Conservation (phyloP, 2,888 invertebrate species). For the Himalopsyche kuldschensis region DNA sequence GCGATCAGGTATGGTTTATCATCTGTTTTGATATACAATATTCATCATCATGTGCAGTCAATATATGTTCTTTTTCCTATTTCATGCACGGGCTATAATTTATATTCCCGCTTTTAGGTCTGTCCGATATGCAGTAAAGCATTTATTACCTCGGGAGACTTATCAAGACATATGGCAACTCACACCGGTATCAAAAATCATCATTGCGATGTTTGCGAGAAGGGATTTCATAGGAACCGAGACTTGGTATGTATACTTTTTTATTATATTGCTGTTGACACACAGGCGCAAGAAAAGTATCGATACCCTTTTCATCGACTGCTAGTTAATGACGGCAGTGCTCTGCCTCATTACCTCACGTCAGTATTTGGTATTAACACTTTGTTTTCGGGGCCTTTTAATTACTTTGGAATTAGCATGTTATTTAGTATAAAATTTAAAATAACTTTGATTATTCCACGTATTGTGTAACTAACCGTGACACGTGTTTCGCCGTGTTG, state of each 20-base stretch:
- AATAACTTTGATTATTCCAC: too few species aligned
- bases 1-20: constrained; percentile 56
- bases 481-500: too few species aligned
- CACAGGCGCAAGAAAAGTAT: too few species aligned
- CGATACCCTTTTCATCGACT: too few species aligned
- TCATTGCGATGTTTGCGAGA: constrained; percentile 62
- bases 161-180: constrained; percentile 62
- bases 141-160: constrained; percentile 63
- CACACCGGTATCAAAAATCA: constrained; percentile 62
- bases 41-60: not conserved
- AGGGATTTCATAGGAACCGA: constrained; percentile 59
- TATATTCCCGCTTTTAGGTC: constrained; percentile 44
- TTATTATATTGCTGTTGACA: too few species aligned
- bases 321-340: too few species aligned
- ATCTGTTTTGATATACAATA: not conserved
- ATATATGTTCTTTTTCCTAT: not conserved
- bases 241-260: constrained; percentile 54
- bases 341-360: too few species aligned
- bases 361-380: too few species aligned
- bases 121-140: constrained; percentile 63
- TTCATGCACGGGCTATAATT: not conserved
- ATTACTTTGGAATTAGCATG: too few species aligned
- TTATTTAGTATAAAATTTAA: too few species aligned
- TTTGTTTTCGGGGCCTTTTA: too few species aligned
- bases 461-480: too few species aligned